Conservation (phyloP, 2,113 vertebrate genomes). For the Calyptommatus sinebrachiatus region DNA sequence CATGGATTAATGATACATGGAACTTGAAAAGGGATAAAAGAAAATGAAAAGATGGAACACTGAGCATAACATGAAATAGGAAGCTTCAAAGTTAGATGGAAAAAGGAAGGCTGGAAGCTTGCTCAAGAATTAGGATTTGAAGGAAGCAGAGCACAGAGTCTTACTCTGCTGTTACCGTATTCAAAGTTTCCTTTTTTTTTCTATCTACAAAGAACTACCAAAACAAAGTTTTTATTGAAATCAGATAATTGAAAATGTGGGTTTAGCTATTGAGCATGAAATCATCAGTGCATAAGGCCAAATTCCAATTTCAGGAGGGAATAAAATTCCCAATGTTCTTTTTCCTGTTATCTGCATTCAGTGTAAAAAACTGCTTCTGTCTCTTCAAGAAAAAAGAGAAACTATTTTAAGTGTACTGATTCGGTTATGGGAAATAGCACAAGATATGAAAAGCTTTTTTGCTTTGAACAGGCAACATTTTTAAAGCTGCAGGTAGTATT, state of each 20-base stretch:
- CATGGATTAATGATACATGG: conserved; percentile 20
- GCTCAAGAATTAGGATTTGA: not conserved
- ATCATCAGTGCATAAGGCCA: not conserved
- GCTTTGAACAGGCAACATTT: not conserved
- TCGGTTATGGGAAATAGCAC: not conserved
- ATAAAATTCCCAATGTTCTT: not conserved
- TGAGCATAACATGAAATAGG: not conserved
- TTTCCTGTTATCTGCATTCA: not conserved
- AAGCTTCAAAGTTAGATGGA: not conserved
- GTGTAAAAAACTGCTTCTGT: not conserved
- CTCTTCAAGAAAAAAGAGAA: no score
- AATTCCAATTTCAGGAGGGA: not conserved
- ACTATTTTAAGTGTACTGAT: not conserved
- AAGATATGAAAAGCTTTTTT: not conserved
- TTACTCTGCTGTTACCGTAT: not conserved
- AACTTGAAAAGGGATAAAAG: conserved; percentile 12
- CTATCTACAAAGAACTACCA: not conserved
- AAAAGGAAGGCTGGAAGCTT: not conserved
- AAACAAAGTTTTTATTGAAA: not conserved
- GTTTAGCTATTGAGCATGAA: not conserved
- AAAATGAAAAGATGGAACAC: conserved; percentile 1
- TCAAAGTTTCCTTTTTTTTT: not conserved
- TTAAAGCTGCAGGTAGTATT: not conserved
- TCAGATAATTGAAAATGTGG: not conserved
- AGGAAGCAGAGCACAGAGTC: no score